A percentile compares a stretch with the other conserved stretches of the same genome.
Evolutionary conservation across 1,140 invertebrate genomes (phyloP).

Genomic region (Drosophila ogumai): DNA sequence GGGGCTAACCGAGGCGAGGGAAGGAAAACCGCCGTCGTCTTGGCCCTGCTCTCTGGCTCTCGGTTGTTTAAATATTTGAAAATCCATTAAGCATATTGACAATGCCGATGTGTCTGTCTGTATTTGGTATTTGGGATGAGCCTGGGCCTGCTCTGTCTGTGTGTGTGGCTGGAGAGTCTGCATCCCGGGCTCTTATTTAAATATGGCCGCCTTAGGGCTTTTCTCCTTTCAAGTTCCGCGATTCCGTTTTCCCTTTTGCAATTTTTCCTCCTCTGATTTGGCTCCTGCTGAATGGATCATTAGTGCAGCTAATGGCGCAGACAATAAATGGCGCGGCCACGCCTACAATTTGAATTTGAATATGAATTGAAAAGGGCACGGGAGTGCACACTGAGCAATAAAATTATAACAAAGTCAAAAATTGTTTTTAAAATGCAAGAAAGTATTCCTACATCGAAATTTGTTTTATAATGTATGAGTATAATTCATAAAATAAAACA

Average conservation of each 20-base stretch:
- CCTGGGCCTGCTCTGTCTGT: background rate
- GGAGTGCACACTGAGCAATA: constrained; percentile 7
- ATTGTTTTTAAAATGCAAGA: background rate
- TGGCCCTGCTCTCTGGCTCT: constrained; percentile 37
- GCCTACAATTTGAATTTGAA: constrained; percentile 76
- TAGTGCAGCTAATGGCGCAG: constrained; percentile 81
- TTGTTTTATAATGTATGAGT: background rate
- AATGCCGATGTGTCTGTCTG: constrained; percentile 66
- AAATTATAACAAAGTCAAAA: no score
- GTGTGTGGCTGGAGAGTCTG: constrained; percentile 20
- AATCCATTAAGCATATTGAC: constrained; percentile 84
- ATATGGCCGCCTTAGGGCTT: constrained; percentile 52
- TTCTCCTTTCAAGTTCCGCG: constrained; percentile 8
- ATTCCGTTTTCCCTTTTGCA: background rate
- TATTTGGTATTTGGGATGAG: constrained; percentile 9
- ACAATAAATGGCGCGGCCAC: constrained; percentile 75
- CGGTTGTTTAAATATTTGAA: constrained; percentile 81
- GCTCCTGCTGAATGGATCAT: constrained; percentile 74
- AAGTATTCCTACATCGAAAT: background rate
- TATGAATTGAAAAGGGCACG: constrained; percentile 64
- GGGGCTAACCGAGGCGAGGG: constrained; percentile 4
- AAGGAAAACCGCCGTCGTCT: constrained; percentile 49
- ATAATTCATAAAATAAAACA: no score
- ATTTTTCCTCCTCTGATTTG: constrained; percentile 33
- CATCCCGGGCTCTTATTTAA: constrained; percentile 51